Base-by-base conservation (phyloP, 2,888 invertebrate genomes). In the Neoaliturus tenellus region DNA sequence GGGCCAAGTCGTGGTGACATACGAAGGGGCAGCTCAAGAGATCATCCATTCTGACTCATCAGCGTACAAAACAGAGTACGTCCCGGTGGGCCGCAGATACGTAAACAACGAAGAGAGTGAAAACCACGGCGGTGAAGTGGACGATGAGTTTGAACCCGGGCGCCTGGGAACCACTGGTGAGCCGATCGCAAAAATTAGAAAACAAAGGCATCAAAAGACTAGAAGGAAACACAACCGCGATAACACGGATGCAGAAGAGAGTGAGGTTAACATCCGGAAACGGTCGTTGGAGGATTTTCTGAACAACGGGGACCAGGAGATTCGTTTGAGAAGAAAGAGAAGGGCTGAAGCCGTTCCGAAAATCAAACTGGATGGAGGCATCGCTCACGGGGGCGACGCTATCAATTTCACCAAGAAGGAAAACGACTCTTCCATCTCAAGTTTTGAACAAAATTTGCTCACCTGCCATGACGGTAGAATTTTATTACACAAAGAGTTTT, bases 401-500 rank as follows among this genome's bases (percentile, higher is more conserved):
- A 80, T 84, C 25, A 87, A 87, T 75, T 78, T 67, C 58, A 84
- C 84, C n/a, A 86, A 86, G 48, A 83, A 83, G 69, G 82, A 80
- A 39, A 92, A 93, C 84, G 94, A 95, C 82, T 93, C 93, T 82
- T 95, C 95, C 6, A 93, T 95, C n/a, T 96, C 96, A 0, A 96
- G 96, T 90, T 97, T 97, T 90, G 97, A 97, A 91, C 95, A 93
- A 82, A 94, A 93, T 85, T 91, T 97, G 41, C 91, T 95, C 83
- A 93, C 93, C 73, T 97, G 97, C 89, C 97, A 96, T 88, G 93
- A 94, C 87, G 95, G 96, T 0, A 93, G 94, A 86, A 95, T 96
- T 85, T 90, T 97, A n/a, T 91, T 96, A 81, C 94, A 94, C 20
- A 93, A 95, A 88, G 93, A 93, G 86, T 95, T 97, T 88, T 93